Conservation (phyloP, 2,113 vertebrate genomes). For the Ursus arctos region DNA sequence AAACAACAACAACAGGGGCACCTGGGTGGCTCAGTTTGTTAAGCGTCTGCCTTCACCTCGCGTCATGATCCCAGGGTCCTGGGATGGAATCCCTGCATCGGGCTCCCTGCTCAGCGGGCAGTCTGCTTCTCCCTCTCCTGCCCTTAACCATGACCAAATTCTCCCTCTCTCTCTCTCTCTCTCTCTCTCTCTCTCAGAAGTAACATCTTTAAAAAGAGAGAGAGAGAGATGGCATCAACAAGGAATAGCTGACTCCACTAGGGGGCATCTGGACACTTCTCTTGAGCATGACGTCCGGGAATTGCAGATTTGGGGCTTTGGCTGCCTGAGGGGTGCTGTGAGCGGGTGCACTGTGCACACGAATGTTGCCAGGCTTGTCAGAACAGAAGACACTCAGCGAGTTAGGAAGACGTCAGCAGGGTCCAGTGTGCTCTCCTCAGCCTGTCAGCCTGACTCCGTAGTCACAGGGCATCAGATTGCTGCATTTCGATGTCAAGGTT, state of each 20-base stretch:
- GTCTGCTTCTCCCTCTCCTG: not conserved
- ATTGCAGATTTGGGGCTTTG: not conserved
- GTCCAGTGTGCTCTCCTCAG: not conserved
- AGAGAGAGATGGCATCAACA: not conserved
- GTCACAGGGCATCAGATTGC: not conserved
- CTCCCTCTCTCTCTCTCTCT: no score
- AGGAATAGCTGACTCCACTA: not conserved
- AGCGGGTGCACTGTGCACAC: not conserved
- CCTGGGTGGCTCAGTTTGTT: no score
- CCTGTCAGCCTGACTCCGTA: not conserved
- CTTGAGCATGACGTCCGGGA: not conserved
- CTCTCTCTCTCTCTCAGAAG: not conserved
- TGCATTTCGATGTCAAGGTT: not conserved
- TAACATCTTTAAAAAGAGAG: not conserved
- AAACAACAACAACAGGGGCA: not conserved
- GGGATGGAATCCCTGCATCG: no score
- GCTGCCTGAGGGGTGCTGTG: no score
- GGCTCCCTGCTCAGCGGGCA: not conserved
- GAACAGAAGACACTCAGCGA: not conserved
- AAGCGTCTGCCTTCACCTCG: not conserved
- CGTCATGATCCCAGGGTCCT: not conserved
- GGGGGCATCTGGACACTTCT: slow-evolving; percentile 27
- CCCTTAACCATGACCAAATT: no score
- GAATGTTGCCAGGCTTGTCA: not conserved
- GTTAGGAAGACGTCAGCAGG: not conserved